Evolutionary conservation across 2,888 invertebrate genomes (phyloP), one percentile per base, ranked within the genome.

Genomic region (Hemaris fuciformis): DNA sequence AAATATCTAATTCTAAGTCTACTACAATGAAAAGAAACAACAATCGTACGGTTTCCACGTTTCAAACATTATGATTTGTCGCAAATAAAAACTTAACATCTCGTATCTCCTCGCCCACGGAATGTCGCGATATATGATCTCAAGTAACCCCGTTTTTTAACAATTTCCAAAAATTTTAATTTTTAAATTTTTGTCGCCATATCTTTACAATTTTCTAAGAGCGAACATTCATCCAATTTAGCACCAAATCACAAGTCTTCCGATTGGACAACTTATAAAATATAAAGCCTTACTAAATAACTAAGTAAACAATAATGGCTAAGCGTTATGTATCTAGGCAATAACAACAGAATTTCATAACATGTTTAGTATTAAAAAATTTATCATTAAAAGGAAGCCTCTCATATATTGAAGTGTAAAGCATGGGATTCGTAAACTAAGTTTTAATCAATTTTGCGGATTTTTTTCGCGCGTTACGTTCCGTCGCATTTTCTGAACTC

Each of bases 231-330:
- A 86, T 85, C 86, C 87, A 87, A 87, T 91, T 90, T 91, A 91
- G 91, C 91, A 91, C 92, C 92, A 91, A 90, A 89, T 85, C 87
- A 75, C 87, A 87, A 91, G 91, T 91, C 92, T 91, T 91, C 91
- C 91, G 90, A 91, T 90, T 88, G 79, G 81, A 85, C 83, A 83
- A 86, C 85, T 83, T 75, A 73, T 85, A 88, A 85, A 74, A 84
- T 83, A 85, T 89, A 88, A 87, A 89, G 90, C 90, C 91, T 85
- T 89, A 89, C 77, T 77, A 53, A 53, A 53, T 70, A 83, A 84
- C 78, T 85, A 89, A 88, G 84, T 89, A 88, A 90, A 90, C 86
- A 83, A 80, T 88, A 89, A 84, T 86, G 85, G 87, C 91, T 91
- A 91, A 88, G 91, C 90, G 83, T 90, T 85, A 89, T 87, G 86